Evolutionary conservation across 1,140 invertebrate genomes (phyloP), one percentile per base, ranked within the genome.

Genomic region (Tetramorium simillimum): DNA sequence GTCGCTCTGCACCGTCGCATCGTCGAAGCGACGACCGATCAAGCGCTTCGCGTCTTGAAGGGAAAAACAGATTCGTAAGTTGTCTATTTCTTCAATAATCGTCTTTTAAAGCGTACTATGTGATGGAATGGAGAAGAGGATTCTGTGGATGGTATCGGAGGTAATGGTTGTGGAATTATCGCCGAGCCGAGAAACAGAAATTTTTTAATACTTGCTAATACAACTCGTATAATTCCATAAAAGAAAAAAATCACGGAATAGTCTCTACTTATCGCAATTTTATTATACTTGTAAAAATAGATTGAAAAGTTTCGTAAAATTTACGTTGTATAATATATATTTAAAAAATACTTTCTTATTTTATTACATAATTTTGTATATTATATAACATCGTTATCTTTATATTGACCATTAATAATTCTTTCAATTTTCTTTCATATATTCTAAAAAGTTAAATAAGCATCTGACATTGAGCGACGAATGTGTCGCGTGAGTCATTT

Each of bases 1-100:
- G 91, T 98, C 97, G 86, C 95, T 96, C 91, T 97, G 97, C 37
- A 97, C 97, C 90, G 97, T 97, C 2, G 96, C 94, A 92, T 98
- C 97, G 58, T 95, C 95, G 86, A 95, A 96, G 24, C 95, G 93
- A 21, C 96, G 93, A 51, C 96, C 96, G 46, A 96, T 96, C 40
- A 96, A 89, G 40, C 96, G 95, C 82, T 95, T 95, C 0, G 94
- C 95, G 86, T 95, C 94, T 95, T 73, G 43, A 72, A 28, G 86
- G n/a, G 72, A 67, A 46, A 81, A 63, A 51, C 85, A 76, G n/a
- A 53, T n/a, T 69, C 10, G 14, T 65, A 75, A 75, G 18, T 63
- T 77, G 58, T 53, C 60, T 87, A 49, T 63, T 62, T 24, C 33
- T 60, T 81, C 10, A 65, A 63, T 60, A 51, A 51, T 43, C 58